Conservation (phyloP, 64 coral and sea anemone species). For the Cladopsammia gracilis region DNA sequence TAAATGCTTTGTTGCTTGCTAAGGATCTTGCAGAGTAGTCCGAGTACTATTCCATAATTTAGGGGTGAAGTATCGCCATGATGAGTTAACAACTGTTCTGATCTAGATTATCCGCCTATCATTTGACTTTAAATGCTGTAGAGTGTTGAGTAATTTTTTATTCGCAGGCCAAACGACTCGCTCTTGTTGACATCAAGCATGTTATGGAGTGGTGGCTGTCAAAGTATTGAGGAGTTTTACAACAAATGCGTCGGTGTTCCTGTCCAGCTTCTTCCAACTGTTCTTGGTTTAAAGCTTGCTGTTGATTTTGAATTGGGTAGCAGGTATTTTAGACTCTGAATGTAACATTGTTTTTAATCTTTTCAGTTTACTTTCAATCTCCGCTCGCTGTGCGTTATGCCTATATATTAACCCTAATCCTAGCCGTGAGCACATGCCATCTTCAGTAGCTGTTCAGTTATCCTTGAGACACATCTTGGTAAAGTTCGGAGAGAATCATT, state of each 20-base stretch:
- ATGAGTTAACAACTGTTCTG: too few species aligned
- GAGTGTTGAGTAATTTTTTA: not conserved
- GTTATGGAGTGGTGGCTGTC: slow-evolving; percentile 21
- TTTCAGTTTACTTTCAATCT: not conserved
- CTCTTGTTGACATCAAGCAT: slow-evolving; percentile 51
- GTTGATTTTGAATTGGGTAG: slow-evolving; percentile 64
- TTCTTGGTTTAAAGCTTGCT: slow-evolving; percentile 74
- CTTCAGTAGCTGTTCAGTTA: too few species aligned
- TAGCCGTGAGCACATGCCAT: too few species aligned
- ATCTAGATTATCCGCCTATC: too few species aligned
- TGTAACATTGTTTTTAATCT: not conserved
- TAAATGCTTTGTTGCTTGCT: too few species aligned
- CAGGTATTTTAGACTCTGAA: not conserved
- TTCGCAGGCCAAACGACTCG: slow-evolving; percentile 3
- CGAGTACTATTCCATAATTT: too few species aligned
- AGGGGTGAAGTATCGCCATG: too few species aligned
- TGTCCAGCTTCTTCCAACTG: slow-evolving; percentile 52
- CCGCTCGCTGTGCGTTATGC: too few species aligned
- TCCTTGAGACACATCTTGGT: too few species aligned
- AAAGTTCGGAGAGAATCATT: too few species aligned
- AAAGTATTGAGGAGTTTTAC: slow-evolving; percentile 61
- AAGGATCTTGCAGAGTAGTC: too few species aligned
- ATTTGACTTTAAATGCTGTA: not conserved
- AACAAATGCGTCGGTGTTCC: slow-evolving; percentile 45
- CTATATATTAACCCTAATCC: too few species aligned